Evolutionary conservation across 2,797 vertebrate genomes (phyloP), one percentile per base, ranked within the genome.

Genomic region (Mormyrops boulengeri): DNA sequence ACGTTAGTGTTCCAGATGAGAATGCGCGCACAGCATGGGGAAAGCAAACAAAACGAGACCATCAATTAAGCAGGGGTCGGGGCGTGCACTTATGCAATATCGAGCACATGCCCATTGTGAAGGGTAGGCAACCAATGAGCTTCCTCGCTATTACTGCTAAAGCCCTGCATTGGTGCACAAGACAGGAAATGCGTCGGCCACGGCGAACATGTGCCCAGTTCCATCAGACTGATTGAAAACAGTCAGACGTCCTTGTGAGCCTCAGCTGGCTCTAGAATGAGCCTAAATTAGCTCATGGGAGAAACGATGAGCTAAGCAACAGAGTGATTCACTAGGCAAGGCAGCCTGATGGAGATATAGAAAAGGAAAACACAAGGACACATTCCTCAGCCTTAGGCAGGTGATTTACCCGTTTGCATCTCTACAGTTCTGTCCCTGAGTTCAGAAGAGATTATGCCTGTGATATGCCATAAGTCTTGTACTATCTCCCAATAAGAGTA

Each of bases 31-130:
- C 95, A 96, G 94, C 93, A 94, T 94, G 96, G 94, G 93, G 95
- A 95, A 95, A 94, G 94, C 92, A 93, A 96, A 95, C 93, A 82
- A 95, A 95, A 97, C 94, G 94, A 96, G 94, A 95, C 96, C 92
- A 94, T 95, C 93, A 94, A 84, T 96, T 94, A 95, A 94, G 95
- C 95, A 93, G 89, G 90, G 94, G 93, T 94, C 94, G 1, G 19
- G 77, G 77, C 93, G 93, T 96, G 94, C 93, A 94, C 94, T 96
- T 96, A 94, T 92, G 96, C 96, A 96, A 96, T 95, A 96, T 95
- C 93, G 26, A 92, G 91, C 94, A 94, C 91, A 94, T 96, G 95
- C 94, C 94, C 94, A 95, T 22, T 96, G 94, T 95, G 95, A 96
- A 96, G 95, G 91, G 91, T 93, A 93, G 94, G 92, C 95, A 96